phyloP scores from a whole-genome alignment of 2,797 vertebrate species.

The Choloepus didactylus region DNA sequence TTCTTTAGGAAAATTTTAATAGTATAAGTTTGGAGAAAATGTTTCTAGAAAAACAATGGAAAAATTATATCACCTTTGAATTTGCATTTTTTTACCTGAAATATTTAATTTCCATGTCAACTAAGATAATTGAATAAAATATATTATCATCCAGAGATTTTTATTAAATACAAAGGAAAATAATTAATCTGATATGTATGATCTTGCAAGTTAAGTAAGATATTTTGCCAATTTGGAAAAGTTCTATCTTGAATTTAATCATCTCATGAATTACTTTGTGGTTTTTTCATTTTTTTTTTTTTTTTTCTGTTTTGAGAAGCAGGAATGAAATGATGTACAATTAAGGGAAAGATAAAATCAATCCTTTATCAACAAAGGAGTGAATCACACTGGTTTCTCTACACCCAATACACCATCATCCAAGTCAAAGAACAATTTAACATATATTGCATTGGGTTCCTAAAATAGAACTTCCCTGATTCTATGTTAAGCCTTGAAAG shows the following conservation, averaged over 20 bases:
- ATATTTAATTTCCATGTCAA: neutral
- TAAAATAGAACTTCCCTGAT: neutral
- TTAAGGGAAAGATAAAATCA: neutral
- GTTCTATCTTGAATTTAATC: slow-evolving; percentile 45
- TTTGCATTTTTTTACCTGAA: neutral
- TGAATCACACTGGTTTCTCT: neutral
- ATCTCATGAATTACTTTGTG: neutral
- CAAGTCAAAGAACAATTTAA: neutral
- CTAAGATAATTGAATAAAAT: slow-evolving; percentile 6
- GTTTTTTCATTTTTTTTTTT: neutral
- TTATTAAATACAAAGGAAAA: slow-evolving; percentile 2
- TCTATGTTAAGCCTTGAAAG: neutral
- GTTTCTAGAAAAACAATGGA: neutral
- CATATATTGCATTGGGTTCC: neutral
- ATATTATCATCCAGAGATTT: neutral
- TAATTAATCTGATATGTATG: neutral
- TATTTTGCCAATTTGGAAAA: slow-evolving; percentile 23
- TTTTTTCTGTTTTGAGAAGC: neutral
- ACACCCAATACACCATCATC: neutral
- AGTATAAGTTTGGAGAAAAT: slow-evolving; percentile 12
- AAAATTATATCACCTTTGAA: neutral
- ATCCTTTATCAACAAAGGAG: neutral
- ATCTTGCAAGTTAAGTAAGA: neutral
- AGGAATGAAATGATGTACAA: slow-evolving; percentile 28
- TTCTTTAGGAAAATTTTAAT: neutral